Conservation (phyloP, 2,797 vertebrate species). For the Enteromius unitaeniatus region DNA sequence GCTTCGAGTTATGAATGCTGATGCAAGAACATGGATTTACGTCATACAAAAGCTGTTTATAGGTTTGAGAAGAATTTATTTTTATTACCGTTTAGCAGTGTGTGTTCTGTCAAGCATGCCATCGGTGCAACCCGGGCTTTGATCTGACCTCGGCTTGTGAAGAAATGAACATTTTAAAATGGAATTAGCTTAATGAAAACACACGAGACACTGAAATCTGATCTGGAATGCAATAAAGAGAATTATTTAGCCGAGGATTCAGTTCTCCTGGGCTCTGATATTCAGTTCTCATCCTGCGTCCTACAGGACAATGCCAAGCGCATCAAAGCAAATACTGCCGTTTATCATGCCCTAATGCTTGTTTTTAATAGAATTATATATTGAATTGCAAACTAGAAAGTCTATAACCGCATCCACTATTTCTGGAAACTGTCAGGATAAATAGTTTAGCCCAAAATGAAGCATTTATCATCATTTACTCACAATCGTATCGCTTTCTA, state of each 20-base stretch:
- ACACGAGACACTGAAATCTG: not conserved
- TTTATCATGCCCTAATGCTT: not conserved
- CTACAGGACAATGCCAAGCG: not conserved
- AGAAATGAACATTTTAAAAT: constrained; percentile 34
- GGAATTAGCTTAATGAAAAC: constrained; percentile 32
- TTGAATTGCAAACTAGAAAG: not conserved
- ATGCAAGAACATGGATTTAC: not conserved
- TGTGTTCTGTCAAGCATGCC: constrained; percentile 6
- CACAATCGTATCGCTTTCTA: not conserved
- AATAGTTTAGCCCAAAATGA: not conserved
- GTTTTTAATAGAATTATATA: not conserved
- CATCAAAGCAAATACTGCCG: constrained; percentile 6
- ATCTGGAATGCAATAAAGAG: constrained; percentile 11
- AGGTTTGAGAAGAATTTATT: not conserved
- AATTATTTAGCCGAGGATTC: not conserved
- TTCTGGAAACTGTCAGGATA: not conserved
- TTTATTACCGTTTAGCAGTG: constrained; percentile 11
- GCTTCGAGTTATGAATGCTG: not conserved
- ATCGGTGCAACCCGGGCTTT: constrained; percentile 1
- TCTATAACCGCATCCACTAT: not conserved
- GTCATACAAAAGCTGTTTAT: not conserved
- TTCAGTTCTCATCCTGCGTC: not conserved
- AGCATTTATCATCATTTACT: not conserved
- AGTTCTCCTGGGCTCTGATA: not conserved
- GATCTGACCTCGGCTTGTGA: constrained; percentile 14